Conservation (phyloP, 2,113 vertebrate genomes). For the Urocolius indicus region DNA sequence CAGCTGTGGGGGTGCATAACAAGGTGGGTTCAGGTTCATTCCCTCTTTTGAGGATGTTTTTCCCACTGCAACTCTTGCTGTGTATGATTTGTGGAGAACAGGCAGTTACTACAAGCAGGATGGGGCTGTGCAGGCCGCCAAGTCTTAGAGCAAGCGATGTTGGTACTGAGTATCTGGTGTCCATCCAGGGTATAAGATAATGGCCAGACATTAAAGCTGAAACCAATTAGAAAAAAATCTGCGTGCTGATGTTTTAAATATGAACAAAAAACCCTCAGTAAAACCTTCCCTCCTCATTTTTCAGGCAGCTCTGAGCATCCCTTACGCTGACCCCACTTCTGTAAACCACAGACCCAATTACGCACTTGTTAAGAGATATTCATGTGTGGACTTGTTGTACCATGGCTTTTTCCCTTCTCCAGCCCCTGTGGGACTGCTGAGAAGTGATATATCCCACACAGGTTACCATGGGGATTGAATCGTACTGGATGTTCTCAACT, state of each 20-base stretch:
- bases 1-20: neutral
- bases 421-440: neutral
- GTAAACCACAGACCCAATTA: neutral
- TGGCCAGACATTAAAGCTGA: neutral
- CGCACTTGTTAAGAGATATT: neutral
- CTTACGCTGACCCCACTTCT: neutral
- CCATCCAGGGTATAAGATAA: neutral
- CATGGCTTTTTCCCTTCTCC: neutral
- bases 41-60: neutral
- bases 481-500: neutral
- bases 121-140: neutral
- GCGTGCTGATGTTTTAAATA: neutral
- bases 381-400: accelerated
- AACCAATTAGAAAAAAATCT: neutral
- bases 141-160: accelerated
- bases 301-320: neutral
- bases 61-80: neutral
- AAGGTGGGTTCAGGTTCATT: neutral
- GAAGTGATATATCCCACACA: neutral
- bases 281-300: neutral
- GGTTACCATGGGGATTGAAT: slow-evolving; percentile 34
- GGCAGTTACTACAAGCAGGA: accelerated
- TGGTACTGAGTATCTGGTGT: neutral
- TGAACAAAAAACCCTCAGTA: neutral
- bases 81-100: accelerated